phyloP scores from a whole-genome alignment of 2,888 invertebrate genomes.

The Hemaris fuciformis region DNA sequence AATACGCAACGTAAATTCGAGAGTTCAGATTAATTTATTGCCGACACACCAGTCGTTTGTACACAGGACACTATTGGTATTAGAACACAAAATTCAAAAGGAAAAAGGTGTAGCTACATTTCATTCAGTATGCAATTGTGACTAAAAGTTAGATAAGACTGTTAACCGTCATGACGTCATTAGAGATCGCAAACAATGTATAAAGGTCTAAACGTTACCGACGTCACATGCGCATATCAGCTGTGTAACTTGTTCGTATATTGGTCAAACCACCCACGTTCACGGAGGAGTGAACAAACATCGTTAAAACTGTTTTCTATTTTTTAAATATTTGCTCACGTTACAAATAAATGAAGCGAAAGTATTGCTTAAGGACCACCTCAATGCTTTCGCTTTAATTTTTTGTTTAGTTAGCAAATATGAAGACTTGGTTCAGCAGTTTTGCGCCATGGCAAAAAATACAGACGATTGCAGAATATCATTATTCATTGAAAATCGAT shows the following conservation, averaged over 20 bases:
- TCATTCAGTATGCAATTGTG: background rate
- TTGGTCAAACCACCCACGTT: background rate
- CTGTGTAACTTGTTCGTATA: background rate
- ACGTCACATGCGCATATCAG: slow-evolving; percentile 3
- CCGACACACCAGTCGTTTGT: too few species aligned
- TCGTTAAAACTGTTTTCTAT: background rate
- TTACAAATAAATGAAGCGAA: background rate
- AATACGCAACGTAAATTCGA: too few species aligned
- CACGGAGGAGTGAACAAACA: background rate
- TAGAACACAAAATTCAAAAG: too few species aligned
- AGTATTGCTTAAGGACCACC: too few species aligned
- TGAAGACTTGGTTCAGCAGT: too few species aligned
- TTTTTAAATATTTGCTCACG: background rate
- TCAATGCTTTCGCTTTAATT: too few species aligned
- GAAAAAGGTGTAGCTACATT: background rate
- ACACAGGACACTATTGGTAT: too few species aligned
- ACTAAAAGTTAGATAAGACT: background rate
- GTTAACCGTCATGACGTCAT: background rate
- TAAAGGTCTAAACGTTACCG: background rate
- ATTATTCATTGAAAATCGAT: background rate
- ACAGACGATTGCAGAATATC: too few species aligned
- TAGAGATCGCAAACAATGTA: background rate
- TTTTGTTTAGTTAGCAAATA: too few species aligned
- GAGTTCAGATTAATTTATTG: too few species aligned
- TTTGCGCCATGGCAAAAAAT: background rate